Evolutionary conservation across 2,888 invertebrate genomes (phyloP).

Genomic region (Cantharis rufa): DNA sequence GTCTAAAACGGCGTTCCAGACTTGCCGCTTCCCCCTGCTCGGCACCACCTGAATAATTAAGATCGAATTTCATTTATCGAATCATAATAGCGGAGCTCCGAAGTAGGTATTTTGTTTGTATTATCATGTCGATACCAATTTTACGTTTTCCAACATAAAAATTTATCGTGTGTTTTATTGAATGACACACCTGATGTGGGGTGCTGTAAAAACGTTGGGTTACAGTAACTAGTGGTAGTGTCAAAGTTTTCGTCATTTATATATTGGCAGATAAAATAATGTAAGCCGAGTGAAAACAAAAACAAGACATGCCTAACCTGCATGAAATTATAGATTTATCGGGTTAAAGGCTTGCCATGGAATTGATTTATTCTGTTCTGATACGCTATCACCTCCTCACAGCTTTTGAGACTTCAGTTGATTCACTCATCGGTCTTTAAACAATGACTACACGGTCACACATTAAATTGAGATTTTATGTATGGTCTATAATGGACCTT

Average conservation of each 20-base stretch:
- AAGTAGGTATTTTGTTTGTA: neutral
- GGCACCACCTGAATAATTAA: neutral
- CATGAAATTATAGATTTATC: constrained; percentile 34
- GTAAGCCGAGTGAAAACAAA: constrained; percentile 19
- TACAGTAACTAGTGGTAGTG: neutral
- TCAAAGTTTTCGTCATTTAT: constrained; percentile 5
- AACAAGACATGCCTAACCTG: constrained; percentile 27
- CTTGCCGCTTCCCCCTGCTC: neutral
- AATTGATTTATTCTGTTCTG: constrained; percentile 33
- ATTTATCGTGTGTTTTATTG: neutral
- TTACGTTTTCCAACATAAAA: neutral
- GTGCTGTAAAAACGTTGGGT: neutral
- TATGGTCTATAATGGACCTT: constrained; percentile 21
- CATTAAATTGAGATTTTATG: constrained; percentile 32
- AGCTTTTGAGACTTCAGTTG: constrained; percentile 14
- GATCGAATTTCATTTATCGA: neutral
- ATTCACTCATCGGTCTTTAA: constrained; percentile 8
- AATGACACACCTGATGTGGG: neutral
- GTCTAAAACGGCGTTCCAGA: neutral
- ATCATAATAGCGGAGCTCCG: neutral
- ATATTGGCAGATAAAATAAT: constrained; percentile 4
- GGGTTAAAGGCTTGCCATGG: constrained; percentile 20
- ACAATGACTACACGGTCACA: constrained; percentile 1
- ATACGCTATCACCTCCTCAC: constrained; percentile 26
- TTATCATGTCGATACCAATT: neutral